Evolutionary conservation across 2,797 vertebrate genomes (phyloP), one percentile per base, ranked within the genome.

Genomic region (Lates japonicus): DNA sequence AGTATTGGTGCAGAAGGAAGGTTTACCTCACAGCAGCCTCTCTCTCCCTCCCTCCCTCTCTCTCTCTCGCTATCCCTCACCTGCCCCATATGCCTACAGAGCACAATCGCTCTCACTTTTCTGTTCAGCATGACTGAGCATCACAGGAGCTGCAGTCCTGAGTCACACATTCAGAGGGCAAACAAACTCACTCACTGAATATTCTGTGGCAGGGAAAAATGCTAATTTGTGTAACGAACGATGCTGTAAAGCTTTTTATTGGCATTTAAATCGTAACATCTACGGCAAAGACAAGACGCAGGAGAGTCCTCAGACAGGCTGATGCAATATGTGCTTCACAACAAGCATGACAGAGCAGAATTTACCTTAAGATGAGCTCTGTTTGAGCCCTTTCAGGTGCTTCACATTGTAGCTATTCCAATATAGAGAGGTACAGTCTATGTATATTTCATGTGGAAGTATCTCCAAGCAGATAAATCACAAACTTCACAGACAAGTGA

Each of bases 1-100:
- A 78, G 70, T 67, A 33, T 25, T 72, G 82, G 82, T 66, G 79
- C 88, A 92, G 86, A 52, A 79, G 65, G 39, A 68, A 65, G 75
- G 76, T 88, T 83, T 78, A 79, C 63, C 52, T 81, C 77, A 42
- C 80, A 74, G 54, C 74, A 63, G 64, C 42, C 77, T 48, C 41
- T 16, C 64, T 70, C 58, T 54, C 20, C 52, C 25, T 70, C 70
- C 17, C 55, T 10, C 46, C 19, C 19, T 29, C 66, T 3, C 69
- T 39, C 41, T 44, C 44, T 8, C 39, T 5, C 37, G 3, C 5
- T 5, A 2, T 37, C 16, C 33, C 70, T 81, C 72, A 84, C 78
- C 79, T 90, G 68, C 44, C 59, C 44, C 58, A 58, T 82, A 60
- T 86, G 80, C 67, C 80, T 55, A 79, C 78, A 37, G 41, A 86